A percentile compares a stretch with the other conserved stretches of the same genome.
Conservation (phyloP, 35 echinoderm and acorn worm genomes). For the Patiria miniata region DNA sequence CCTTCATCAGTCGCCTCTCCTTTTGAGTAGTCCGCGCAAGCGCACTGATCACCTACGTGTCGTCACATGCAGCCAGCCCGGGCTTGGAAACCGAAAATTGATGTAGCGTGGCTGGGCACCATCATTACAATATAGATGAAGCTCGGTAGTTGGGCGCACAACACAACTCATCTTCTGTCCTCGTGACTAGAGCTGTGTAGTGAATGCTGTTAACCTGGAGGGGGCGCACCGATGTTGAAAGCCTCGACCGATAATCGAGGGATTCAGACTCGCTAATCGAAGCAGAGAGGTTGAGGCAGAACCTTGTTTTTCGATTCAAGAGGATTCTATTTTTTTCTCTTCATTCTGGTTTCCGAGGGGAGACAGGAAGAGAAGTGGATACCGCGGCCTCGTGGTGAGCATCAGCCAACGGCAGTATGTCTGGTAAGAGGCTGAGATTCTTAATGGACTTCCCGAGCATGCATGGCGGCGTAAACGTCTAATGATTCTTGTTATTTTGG, state of each 20-base stretch:
- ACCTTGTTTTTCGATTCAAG: not conserved
- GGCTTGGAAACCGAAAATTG: conserved; percentile 10
- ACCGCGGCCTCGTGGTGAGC: not conserved
- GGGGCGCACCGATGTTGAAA: no score
- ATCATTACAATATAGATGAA: conserved; percentile 19
- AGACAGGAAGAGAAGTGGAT: not conserved
- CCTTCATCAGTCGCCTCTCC: not conserved
- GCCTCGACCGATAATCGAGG: no score
- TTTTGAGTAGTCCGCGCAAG: conserved; percentile 5
- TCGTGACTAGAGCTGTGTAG: no score
- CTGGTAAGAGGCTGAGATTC: not conserved
- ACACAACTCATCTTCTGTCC: no score
- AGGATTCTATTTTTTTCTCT: conserved; percentile 13
- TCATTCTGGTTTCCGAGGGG: not conserved
- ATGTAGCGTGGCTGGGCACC: conserved; percentile 8
- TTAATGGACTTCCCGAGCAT: not conserved
- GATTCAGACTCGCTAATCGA: no score
- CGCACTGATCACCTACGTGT: not conserved
- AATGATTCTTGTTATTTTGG: no score
- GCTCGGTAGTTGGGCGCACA: not conserved
- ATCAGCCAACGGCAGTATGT: conserved; percentile 12
- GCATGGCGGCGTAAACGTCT: no score
- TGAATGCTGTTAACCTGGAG: no score
- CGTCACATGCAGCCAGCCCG: conserved; percentile 2
- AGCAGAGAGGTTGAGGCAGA: no score